Conservation (phyloP, 2,797 vertebrate species). For the Gastrophryne carolinensis region DNA sequence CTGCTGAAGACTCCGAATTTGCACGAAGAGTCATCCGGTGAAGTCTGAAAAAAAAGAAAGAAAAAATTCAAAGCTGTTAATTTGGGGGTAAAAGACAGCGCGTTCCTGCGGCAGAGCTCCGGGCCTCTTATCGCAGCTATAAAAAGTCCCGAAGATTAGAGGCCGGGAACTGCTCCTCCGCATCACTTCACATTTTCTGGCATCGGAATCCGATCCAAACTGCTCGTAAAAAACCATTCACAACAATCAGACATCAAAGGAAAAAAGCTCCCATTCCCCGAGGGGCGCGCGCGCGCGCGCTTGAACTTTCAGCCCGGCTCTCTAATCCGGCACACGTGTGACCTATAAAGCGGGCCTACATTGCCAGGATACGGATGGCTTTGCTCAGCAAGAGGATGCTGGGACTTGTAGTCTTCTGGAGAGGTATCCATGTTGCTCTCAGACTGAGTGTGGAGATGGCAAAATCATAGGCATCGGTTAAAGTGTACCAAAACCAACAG, state of each 20-base stretch:
- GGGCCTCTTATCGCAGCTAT: constrained; percentile 14
- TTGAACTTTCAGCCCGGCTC: not conserved
- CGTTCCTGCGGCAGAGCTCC: not conserved
- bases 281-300: too few relatives aligned
- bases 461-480: too few relatives aligned
- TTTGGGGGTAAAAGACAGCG: not conserved
- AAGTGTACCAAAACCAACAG: too few relatives aligned
- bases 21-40: not conserved
- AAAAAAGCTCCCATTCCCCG: not conserved
- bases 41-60: constrained; percentile 23
- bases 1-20: not conserved
- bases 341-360: too few relatives aligned
- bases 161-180: not conserved
- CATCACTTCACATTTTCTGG: not conserved
- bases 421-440: too few relatives aligned
- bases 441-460: too few relatives aligned
- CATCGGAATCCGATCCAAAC: constrained; percentile 14
- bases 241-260: constrained; percentile 8
- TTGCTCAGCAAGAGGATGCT: too few relatives aligned
- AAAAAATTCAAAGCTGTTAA: not conserved
- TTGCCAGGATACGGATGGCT: too few relatives aligned
- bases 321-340: constrained; percentile 7
- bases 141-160: constrained; percentile 23
- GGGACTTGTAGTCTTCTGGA: too few relatives aligned
- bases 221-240: constrained; percentile 21